A percentile compares a stretch with the other conserved stretches of the same genome.
Conservation (phyloP, 2,888 invertebrate species). For the Slavum lentiscoides region DNA sequence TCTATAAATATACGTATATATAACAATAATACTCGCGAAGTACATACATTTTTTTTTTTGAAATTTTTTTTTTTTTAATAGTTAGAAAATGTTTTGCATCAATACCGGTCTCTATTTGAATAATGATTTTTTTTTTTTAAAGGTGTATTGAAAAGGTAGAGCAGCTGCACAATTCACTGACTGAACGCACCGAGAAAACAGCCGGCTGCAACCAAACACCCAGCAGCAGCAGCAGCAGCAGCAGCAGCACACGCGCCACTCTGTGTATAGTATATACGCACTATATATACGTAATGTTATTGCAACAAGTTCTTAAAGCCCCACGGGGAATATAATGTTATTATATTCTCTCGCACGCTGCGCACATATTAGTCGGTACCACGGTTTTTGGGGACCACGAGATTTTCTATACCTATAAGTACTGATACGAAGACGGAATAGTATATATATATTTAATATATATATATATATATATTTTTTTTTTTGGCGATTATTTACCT, state of each 20-base stretch:
- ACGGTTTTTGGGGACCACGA: background rate
- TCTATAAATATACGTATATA: background rate
- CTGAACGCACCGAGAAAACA: constrained; percentile 32
- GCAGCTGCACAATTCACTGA: constrained; percentile 46
- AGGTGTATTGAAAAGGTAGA: constrained; percentile 46
- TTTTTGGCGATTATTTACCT: constrained; percentile 50
- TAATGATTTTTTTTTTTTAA: constrained; percentile 45
- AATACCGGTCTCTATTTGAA: constrained; percentile 52
- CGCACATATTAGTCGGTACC: background rate
- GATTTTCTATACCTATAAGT: constrained; percentile 9
- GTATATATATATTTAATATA: background rate
- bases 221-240: background rate
- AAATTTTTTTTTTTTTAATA: constrained; percentile 5
- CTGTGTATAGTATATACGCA: background rate
- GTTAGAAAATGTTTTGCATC: constrained; percentile 34
- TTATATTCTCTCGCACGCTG: background rate
- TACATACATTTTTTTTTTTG: constrained; percentile 17
- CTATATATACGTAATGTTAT: constrained; percentile 16
- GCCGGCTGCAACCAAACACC: constrained; percentile 50
- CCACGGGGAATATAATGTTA: constrained; percentile 4
- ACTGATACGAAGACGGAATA: constrained; percentile 27
- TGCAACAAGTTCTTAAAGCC: constrained; percentile 51
- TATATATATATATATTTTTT: background rate
- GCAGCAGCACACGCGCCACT: constrained; percentile 33
- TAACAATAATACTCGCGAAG: background rate